Base-by-base conservation (phyloP, 2,888 invertebrate species). In the Osedax fenrisi region DNA sequence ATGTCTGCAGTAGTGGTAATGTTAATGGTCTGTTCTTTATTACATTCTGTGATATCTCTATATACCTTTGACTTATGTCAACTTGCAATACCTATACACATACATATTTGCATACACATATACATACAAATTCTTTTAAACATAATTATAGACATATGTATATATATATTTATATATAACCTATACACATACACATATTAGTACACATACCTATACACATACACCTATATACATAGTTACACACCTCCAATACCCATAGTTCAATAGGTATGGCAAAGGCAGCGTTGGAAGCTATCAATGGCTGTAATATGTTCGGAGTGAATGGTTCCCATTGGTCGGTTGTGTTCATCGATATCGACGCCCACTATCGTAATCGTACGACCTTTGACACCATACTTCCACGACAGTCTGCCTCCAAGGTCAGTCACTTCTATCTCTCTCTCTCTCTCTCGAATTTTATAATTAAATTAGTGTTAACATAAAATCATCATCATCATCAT, bases 291-390 rank as follows among this genome's bases (percentile, higher is more conserved):
- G 94, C 97, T 0, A 92, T 98, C 27, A 98, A 98, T 84, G 98
- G 98, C 0, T 95, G 94, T 83, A 98, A 99, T 86, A 87, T 98
- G 78, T 98, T 95, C 85, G 98, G 98, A 0, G 93, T 94, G 80
- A 92, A 92, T 81, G 97, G 97, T 22, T 94, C 96, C 0, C 92
- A 94, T 0, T 96, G 95, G 92, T 95, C 95, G 80, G 97, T 98
- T 0, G 91, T 98, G 74, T 98, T 97, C 85, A 96, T 97, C 1
- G 98, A 98, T 83, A 97, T 98, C 80, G 98, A 99, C 86, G 98
- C 98, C 0, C 98, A 99, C 84, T 97, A 97, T 85, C 88, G 98
- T 74, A 99, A 99, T 85, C 88, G 97, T 80, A 97, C 95, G 84
- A 98, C 97, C 80, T 97, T 98, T 85, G 97, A 98, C 87, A 95